Evolutionary conservation across 2,113 vertebrate genomes (phyloP).

Genomic region (Callorhinus ursinus): DNA sequence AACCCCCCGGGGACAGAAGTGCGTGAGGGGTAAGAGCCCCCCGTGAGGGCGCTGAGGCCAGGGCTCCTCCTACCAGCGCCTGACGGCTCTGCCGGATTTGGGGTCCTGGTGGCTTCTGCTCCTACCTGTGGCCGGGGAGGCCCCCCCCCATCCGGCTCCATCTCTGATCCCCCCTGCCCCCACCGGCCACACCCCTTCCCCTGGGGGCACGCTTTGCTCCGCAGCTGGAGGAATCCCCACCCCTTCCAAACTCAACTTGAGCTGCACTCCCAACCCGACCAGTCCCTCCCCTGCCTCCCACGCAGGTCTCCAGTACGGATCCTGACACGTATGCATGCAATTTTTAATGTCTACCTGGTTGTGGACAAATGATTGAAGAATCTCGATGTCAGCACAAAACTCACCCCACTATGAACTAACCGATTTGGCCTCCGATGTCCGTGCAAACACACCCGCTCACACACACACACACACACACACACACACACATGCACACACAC

Average conservation of each 20-base stretch:
- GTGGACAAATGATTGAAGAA: not conserved
- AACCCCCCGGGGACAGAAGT: too few relatives aligned
- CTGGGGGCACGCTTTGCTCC: not conserved
- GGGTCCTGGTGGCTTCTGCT: not conserved
- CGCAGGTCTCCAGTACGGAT: not conserved
- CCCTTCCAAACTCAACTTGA: not conserved
- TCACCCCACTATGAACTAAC: rapidly evolving
- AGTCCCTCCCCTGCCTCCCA: not conserved
- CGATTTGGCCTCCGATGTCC: rapidly evolving
- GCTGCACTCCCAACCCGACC: not conserved
- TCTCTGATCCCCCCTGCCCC: rapidly evolving
- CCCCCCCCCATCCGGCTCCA: rapidly evolving
- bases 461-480: too few relatives aligned
- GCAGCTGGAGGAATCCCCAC: not conserved
- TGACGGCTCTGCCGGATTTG: rapidly evolving
- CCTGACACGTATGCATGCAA: not conserved
- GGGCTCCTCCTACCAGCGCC: rapidly evolving
- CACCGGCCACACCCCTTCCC: not conserved
- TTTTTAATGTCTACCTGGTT: not conserved
- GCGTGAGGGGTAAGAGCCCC: rapidly evolving
- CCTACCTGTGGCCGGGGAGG: not conserved
- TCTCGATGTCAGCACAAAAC: not conserved
- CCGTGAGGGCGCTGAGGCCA: not conserved
- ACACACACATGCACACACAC: too few relatives aligned
- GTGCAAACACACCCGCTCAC: too few relatives aligned